Conservation (phyloP, 2,888 invertebrate genomes). For the Drosophila aldrichi region DNA sequence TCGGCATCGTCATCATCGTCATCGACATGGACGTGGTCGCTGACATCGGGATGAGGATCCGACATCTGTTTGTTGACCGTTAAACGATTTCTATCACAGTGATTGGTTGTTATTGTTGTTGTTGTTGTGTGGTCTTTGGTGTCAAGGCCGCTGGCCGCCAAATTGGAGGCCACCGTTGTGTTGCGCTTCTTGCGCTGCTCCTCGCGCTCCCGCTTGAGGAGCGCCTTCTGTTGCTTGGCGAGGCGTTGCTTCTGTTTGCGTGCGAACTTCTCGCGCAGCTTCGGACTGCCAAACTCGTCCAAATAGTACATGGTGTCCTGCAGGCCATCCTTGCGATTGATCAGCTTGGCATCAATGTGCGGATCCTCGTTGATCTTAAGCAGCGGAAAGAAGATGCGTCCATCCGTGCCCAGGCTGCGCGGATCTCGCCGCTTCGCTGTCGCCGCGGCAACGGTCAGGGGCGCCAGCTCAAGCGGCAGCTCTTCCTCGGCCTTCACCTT, state of each 20-base stretch:
- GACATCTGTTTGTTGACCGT: conserved; percentile 55
- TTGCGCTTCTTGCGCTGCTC: conserved; percentile 76
- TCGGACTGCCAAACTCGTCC: conserved; percentile 85
- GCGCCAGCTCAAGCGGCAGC: conserved; percentile 47
- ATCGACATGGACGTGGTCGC: conserved; percentile 6
- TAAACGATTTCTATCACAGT: conserved; percentile 66
- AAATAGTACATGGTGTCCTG: conserved; percentile 85
- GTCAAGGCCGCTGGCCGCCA: conserved; percentile 63
- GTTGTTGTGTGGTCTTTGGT: conserved; percentile 42
- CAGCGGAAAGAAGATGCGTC: conserved; percentile 80
- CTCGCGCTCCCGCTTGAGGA: conserved; percentile 69
- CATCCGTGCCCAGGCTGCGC: conserved; percentile 76
- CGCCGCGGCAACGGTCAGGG: conserved; percentile 52
- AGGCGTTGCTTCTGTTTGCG: conserved; percentile 82
- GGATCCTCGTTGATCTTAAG: conserved; percentile 82
- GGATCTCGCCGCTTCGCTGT: conserved; percentile 49
- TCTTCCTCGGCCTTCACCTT: conserved; percentile 46
- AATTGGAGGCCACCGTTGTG: conserved; percentile 68
- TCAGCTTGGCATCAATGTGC: conserved; percentile 83
- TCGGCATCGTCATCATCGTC: conserved; percentile 26
- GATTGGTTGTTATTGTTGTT: conserved; percentile 17
- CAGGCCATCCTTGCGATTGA: conserved; percentile 85
- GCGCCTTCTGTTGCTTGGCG: conserved; percentile 77
- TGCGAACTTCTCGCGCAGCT: conserved; percentile 83
- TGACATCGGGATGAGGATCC: conserved; percentile 23